phyloP scores from a whole-genome alignment of 1,140 invertebrate genomes.

The Branchinecta lindahli region DNA sequence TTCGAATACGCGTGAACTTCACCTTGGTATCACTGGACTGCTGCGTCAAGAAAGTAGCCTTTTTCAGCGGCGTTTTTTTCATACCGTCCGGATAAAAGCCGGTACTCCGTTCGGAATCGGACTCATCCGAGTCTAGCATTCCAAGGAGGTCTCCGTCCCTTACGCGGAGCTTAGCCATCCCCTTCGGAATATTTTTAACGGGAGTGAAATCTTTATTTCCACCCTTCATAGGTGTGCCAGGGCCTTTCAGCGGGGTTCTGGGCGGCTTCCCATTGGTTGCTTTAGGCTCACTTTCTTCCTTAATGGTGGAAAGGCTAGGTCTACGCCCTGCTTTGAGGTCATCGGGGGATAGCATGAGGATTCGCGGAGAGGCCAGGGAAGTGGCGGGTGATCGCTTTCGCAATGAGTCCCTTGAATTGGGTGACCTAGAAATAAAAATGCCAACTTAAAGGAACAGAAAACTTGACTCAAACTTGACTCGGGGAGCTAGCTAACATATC shows the following conservation, averaged over 20 bases:
- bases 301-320: background rate
- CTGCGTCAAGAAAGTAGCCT: background rate
- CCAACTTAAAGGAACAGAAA: too few species aligned
- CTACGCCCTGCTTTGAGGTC: background rate
- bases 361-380: background rate
- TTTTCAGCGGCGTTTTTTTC: background rate
- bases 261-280: background rate
- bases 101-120: background rate
- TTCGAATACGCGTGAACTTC: background rate
- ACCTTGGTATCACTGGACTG: background rate
- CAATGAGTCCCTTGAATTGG: background rate
- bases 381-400: background rate
- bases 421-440: background rate
- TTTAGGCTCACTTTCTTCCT: background rate
- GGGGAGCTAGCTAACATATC: too few species aligned
- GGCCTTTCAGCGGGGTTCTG: background rate
- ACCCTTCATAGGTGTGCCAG: background rate
- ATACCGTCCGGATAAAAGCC: background rate
- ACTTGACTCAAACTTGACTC: too few species aligned
- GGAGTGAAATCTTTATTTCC: background rate
- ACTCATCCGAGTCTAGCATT: background rate
- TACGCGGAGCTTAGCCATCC: background rate
- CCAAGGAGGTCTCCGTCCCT: background rate
- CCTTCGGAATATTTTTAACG: background rate
- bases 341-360: background rate